These are phyloP conservation scores for Nemurella pictetii DNA, from an alignment of 2,888 invertebrate genomes.

Conservation along the genomic window DNA sequence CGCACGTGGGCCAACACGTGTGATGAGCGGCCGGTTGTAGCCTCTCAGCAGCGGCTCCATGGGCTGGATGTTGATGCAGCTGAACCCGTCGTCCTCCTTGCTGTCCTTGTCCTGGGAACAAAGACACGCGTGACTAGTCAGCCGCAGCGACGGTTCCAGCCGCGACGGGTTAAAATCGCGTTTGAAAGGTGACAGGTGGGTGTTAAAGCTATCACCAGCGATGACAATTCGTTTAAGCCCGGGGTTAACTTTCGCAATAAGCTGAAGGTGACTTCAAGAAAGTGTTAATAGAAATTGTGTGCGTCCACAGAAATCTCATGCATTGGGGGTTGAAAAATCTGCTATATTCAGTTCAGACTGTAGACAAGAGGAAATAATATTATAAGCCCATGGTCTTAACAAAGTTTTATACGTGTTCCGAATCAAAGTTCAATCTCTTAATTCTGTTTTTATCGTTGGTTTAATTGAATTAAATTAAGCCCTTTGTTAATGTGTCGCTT, in stretches of 20 bases:
- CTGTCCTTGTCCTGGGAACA: not conserved
- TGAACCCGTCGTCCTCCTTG: conserved; percentile 7
- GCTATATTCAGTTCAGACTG: no score
- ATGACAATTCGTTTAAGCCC: not conserved
- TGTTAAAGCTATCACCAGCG: not conserved
- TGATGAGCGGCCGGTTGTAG: conserved; percentile 55
- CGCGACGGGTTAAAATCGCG: not conserved
- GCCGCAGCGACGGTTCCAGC: not conserved
- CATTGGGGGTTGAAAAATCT: no score
- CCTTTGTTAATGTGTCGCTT: no score
- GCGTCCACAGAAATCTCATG: no score
- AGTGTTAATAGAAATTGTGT: no score
- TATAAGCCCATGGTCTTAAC: no score
- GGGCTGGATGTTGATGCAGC: conserved; percentile 70
- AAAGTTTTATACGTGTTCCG: no score
- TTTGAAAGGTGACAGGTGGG: not conserved
- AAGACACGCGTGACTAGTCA: not conserved
- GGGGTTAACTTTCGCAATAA: not conserved
- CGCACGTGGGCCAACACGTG: not conserved
- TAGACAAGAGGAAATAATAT: no score
- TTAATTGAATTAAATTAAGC: no score
- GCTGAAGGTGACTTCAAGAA: no score
- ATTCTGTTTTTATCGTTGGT: no score
- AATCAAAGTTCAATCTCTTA: no score
- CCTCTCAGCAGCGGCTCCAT: conserved; percentile 87